Evolutionary conservation across 1,140 invertebrate genomes (phyloP), one percentile per base, ranked within the genome.

Genomic region (Panagrolaimus sp.): DNA sequence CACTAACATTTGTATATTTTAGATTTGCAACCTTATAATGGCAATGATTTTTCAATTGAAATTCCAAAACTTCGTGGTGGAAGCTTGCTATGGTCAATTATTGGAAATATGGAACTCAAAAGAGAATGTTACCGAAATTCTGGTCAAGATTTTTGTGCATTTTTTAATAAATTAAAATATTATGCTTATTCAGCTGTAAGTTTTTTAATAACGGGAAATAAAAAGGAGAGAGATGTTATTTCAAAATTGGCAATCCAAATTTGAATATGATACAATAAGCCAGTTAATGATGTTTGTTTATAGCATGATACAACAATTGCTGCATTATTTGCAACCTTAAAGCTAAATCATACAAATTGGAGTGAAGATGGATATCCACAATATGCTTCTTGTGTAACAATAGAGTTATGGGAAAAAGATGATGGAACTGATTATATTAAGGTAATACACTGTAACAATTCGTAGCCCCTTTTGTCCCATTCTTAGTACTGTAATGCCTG

Each of bases 311-410:
- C 65, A 20, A 66, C 57, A 44, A 7, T 67, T 42, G 51, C 73
- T 11, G 68, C 68, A 11, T 42, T 75, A 14, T 75, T 75, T 44
- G 38, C 73, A 13, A 53, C 73, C 4, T 45, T 74, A 7, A 73
- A 73, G 9, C 72, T 75, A 42, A 70, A 72, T 63, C 31, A 75
- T 38, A 72, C 73, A 13, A 74, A 74, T 48, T 74, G 48, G 9
- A 63, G 62, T 53, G 66, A 57, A 46, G 62, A 48, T 9, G 70
- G 72, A 51, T 74, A 62, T 57, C 73, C 73, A 13, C 72, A 75
- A 13, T 74, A 74, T 47, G 31, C 72, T 3, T 31, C 73, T 25
- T 65, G 47, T 51, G 69, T 74, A 2, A 75, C 73, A 3, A 38
- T 74, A 14, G 73, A 74, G 42, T 51, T 74, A 46, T 74, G 73